Evolutionary conservation across 2,113 vertebrate genomes (phyloP), one percentile per base, ranked within the genome.

Genomic region (Sebastes schlegelii): DNA sequence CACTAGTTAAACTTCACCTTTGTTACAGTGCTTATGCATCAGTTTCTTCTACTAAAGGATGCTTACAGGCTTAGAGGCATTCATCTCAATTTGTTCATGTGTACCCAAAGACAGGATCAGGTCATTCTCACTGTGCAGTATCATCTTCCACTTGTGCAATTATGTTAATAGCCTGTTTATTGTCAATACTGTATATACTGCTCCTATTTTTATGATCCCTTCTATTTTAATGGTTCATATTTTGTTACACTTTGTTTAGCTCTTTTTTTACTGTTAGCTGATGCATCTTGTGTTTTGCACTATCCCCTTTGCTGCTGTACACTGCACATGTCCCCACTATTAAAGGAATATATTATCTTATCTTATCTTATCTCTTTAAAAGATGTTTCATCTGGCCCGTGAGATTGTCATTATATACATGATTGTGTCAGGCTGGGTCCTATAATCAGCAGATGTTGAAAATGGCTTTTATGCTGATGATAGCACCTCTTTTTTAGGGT

Each of bases 1-100:
- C 75, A 43, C 62, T 64, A 26, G 77, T 45, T 61, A n/a, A 45
- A 60, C 51, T 79, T 80, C 16, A 48, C 17, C 77, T 70, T 45
- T 75, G 19, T 45, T 16, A 6, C 8, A 8, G 10, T n/a, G 34
- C 26, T 23, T 45, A 1, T 68, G 51, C 67, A 61, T 61, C 23
- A 16, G 23, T 45, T 34, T 16, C 6, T n/a, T 48, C 6, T 65
- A 2, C 13, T 8, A 9, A 42, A 51, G 46, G 6, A 60, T 17
- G 49, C 19, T 21, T 3, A 4, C 21, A 19, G 4, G 14, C 49
- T 43, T 26, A 40, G 10, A 49, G 13, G 8, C n/a, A 5, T 63
- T 11, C 45, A 60, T 78, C 73, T 68, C 1, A 21, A 13, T 73
- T 55, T 77, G 48, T 70, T 26, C 48, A 46, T 58, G 60, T 64